phyloP scores from a whole-genome alignment of 2,888 invertebrate species.

The Caenorhabditis sp. region DNA sequence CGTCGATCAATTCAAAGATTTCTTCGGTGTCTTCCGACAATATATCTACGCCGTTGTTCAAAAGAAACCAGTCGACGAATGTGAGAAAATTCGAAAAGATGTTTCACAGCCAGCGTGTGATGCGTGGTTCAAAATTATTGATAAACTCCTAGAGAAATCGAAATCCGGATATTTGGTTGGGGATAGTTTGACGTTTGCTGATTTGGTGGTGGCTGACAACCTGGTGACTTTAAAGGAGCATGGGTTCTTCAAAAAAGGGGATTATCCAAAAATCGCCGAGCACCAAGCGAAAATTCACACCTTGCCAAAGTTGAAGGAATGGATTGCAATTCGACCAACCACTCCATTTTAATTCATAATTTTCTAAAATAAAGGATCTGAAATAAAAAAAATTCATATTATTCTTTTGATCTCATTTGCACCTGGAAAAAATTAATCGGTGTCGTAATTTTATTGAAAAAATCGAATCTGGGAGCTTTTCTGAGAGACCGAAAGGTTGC shows the following conservation, averaged over 20 bases:
- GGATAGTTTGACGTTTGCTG: constrained; percentile 32
- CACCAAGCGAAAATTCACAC: constrained; percentile 11
- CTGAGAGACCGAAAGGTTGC: too few relatives aligned
- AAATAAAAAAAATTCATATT: too few relatives aligned
- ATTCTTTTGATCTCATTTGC: too few relatives aligned
- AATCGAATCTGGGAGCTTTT: too few relatives aligned
- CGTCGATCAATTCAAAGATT: constrained; percentile 40
- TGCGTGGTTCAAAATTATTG: constrained; percentile 19
- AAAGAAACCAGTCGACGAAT: constrained; percentile 7
- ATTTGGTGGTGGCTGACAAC: constrained; percentile 35
- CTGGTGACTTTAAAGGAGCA: constrained; percentile 17
- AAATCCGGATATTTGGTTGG: constrained; percentile 35
- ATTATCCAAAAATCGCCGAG: constrained; percentile 5
- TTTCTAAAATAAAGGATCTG: too few relatives aligned
- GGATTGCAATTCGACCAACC: constrained; percentile 14
- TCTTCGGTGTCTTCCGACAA: constrained; percentile 14
- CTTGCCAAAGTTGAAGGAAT: constrained; percentile 21
- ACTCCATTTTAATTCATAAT: too few relatives aligned
- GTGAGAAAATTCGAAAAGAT: constrained; percentile 11
- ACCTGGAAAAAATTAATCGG: too few relatives aligned
- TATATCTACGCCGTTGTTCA: constrained; percentile 15
- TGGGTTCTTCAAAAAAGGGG: constrained; percentile 8
- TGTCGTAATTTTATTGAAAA: too few relatives aligned
- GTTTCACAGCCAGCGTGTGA: constrained; percentile 24
- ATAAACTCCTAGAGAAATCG: constrained; percentile 20